Evolutionary conservation across 2,797 vertebrate species (phyloP).

Genomic region (Premnoplex brunnescens): DNA sequence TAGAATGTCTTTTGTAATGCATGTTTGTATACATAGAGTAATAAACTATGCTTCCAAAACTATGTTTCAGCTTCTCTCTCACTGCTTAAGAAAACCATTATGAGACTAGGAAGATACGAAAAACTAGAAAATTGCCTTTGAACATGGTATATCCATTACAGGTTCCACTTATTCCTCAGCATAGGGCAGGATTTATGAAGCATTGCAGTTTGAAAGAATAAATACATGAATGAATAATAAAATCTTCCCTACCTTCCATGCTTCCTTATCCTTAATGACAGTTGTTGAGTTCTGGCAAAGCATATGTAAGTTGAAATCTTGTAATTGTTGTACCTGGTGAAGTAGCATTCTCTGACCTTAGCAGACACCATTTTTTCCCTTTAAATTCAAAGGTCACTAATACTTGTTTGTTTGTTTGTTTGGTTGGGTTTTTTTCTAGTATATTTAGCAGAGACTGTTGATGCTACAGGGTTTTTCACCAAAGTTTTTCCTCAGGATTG

Average conservation of each 20-base stretch:
- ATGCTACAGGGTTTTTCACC: neutral
- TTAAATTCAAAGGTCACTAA: neutral
- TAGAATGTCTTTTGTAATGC: neutral
- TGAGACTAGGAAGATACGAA: neutral
- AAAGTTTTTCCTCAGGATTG: neutral
- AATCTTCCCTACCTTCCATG: neutral
- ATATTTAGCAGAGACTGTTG: neutral
- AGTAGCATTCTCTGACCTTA: neutral
- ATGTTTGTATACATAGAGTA: neutral
- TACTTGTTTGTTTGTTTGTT: neutral
- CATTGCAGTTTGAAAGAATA: neutral
- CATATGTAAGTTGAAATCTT: neutral
- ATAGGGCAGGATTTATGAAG: neutral
- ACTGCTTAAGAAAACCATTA: neutral
- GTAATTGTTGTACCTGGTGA: neutral
- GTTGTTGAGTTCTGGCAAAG: neutral
- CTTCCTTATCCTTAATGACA: neutral
- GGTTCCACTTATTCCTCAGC: neutral
- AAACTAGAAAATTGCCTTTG: neutral
- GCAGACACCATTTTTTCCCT: neutral
- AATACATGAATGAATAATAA: neutral
- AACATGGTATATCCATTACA: neutral
- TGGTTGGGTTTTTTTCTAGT: neutral
- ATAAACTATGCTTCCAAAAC: slow-evolving; percentile 8
- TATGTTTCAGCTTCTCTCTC: neutral